Evolutionary conservation across 2,888 invertebrate genomes (phyloP), one percentile per base, ranked within the genome.

Genomic region (Ectobius pallidus): DNA sequence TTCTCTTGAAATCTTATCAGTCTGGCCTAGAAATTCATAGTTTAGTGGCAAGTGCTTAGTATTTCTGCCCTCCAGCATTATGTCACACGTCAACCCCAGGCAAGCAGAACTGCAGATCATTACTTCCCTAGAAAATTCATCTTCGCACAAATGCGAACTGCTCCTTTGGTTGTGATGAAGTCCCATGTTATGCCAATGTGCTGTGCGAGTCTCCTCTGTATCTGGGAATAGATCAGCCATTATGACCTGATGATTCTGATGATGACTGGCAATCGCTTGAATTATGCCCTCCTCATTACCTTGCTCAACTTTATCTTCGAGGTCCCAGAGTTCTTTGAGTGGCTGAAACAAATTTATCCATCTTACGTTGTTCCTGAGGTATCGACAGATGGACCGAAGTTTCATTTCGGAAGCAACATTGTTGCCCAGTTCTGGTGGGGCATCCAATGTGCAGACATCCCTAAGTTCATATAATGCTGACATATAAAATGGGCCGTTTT

Each of bases 391-490:
- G 18, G 14, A 22, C 9, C 30, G 25, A 1, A 30, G 25, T n/a
- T 58, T 58, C 58, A 27, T 58, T n/a, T 58, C 25, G 1, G 58
- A 18, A 6, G 25, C 16, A 9, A 22, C 9, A 25, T 58, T 7
- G 7, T 25, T 25, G 9, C 11, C 9, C 14, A 58, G 4, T 18
- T 22, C 71, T 58, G 71, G 67, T 20, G 73, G 71, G 4, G 39
- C 52, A 30, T 68, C 62, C 18, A 71, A 62, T 18, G 70, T 74
- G 16, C 62, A 46, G 16, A 68, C 63, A 63, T 61, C 74, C 1
- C 30, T 14, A 14, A 65, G 30, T 32, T 71, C 71, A 46, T 71
- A 71, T 25, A 32, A 9, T 32, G 63, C 71, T 11, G 11, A 16
- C 32, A 71, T 30, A 9, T 3, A 39, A 49, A 63, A 65, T 4